Base-by-base conservation (phyloP, 2,797 vertebrate genomes). In the Tokudaia tokunoshimensis region DNA sequence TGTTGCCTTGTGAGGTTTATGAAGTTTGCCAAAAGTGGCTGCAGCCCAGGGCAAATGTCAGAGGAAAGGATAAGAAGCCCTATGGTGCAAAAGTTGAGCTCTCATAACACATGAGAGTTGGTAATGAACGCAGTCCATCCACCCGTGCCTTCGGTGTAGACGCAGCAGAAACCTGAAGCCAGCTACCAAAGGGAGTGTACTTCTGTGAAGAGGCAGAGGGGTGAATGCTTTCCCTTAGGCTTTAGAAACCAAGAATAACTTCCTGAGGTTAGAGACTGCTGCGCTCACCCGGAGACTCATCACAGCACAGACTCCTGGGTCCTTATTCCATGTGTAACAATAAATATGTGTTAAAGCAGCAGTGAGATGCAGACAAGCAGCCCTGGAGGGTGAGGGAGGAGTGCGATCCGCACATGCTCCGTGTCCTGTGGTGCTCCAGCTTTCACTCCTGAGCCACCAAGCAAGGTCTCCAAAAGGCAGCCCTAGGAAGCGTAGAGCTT, bases 361-460 rank as follows among this genome's bases (percentile, higher is more conserved):
- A n/a, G n/a, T n/a, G 67, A 63, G 78, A 6, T 29, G 17, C 20
- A n/a, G n/a, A 15, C 0, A 0, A 9, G 47, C 31, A 50, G 9
- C 31, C 6, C 44, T 4, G 31, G 13, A 37, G 34, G 20, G 7
- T 37, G 65, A 72, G 50, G 50, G 67, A 7, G 13, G 13, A 2
- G 9, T 12, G 61, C 12, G 41, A 6, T 37, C 67, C 34, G 19
- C 29, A 20, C 0, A 0, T 26, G 2, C 63, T 47, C 61, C 19
- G 61, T 34, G 6, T 24, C 9, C 26, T 31, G 83, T 55, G 9
- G 47, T 4, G 2, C 47, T 65, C n/a, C 19, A 15, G 65, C 29
- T 67, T 26, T 81, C 57, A n/a, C 63, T 76, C 84, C 17, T 3
- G 67, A 50, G 6, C 24, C 34, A 11, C 47, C 57, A 13, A 24